Evolutionary conservation across 2,113 vertebrate species (phyloP), one percentile per base, ranked within the genome.

Genomic region (Petaurus breviceps): DNA sequence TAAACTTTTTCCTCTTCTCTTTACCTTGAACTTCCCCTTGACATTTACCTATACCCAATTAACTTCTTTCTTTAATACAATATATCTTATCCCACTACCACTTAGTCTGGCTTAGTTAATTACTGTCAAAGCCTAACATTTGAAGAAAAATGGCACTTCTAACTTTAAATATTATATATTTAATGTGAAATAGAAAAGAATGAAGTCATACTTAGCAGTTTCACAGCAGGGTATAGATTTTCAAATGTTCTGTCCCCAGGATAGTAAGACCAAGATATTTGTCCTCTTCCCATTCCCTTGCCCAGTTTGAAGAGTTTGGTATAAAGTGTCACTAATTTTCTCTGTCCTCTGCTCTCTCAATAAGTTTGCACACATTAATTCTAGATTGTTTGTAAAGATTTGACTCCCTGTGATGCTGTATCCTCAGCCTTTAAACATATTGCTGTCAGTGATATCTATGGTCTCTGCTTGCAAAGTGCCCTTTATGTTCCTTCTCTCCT

Each of bases 91-190:
- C 49, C n/a, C 37, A n/a, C 37, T 54, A 3, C 92, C 95, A 93
- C 51, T 89, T 95, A 54, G 84, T n/a, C 14, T 90, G 57, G 68
- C 93, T 95, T 93, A 84, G 90, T 46, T 97, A 95, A 98, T 97
- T 97, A 91, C 92, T 91, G 0, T 37, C 31, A 28, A 54, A n/a
- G 84, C 51, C 92, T 94, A 84, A 57, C n/a, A 95, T 53, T 94
- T 94, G n/a, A 93, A 94, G 28, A 55, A 94, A 91, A 96, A 92
- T 53, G 31, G 92, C 43, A 28, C 14, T 10, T 94, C 16, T 84
- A 6, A 8, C 16, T 43, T n/a, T 43, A 57, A 43, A 2, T 25
- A 89, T 57, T 22, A 49, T 49, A n/a, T 96, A 94, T 91, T 53
- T 53, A 52, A 52, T 51, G 91, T 89, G 47, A 37, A 92, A 94